These are phyloP conservation scores for Gallinago undulata DNA, from an alignment of 2,113 vertebrate species.

Conservation along the genomic window DNA sequence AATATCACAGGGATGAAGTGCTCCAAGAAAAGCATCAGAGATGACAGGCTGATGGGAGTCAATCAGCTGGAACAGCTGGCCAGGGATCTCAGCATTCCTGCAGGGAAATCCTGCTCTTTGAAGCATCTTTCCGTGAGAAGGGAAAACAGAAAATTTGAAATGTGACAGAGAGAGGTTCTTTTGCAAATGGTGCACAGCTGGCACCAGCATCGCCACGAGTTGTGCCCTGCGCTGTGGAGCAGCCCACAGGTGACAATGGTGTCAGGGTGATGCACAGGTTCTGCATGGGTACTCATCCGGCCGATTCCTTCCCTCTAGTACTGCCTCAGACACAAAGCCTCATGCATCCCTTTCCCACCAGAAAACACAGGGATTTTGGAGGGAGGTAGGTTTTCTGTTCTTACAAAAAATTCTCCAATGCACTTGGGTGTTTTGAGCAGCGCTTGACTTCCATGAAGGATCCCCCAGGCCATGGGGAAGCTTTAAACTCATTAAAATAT, in stretches of 20 bases:
- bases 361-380: background rate
- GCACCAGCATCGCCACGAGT: accelerated
- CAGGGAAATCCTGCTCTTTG: background rate
- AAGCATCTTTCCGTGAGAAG: background rate
- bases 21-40: background rate
- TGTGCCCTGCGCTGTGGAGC: background rate
- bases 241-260: background rate
- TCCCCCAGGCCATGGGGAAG: background rate
- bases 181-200: background rate
- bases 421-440: background rate
- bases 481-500: background rate
- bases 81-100: background rate
- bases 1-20: background rate
- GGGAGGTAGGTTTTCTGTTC: background rate
- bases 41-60: background rate
- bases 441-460: background rate
- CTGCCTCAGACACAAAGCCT: background rate
- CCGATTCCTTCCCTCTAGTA: background rate
- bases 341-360: background rate
- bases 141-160: background rate
- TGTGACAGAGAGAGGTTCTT: background rate
- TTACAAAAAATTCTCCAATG: background rate
- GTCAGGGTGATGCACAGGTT: background rate
- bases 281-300: background rate
- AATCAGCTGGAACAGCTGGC: slow-evolving; percentile 9